Evolutionary conservation across 1,140 invertebrate species (phyloP), one percentile per base, ranked within the genome.

Genomic region (Scaptomyza graminum): DNA sequence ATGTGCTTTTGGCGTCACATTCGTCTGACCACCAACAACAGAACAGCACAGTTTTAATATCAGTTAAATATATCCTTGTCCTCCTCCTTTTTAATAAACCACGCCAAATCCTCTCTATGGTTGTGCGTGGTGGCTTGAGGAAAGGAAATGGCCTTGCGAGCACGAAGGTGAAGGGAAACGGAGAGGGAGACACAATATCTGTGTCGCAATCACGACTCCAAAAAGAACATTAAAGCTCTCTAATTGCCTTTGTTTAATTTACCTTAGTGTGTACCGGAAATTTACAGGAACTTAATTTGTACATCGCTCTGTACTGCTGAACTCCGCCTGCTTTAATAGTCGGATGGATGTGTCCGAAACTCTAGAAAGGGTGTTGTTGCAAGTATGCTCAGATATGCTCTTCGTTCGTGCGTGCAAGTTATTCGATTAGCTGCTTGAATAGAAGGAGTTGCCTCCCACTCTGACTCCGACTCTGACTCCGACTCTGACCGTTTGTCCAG

Each of bases 191-290:
- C 11, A 41, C 11, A 41, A 64, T 62, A 74, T 79, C 64, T 61
- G 34, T 46, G 55, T 41, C 56, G 22, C 46, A 68, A 74, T 71
- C 64, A 76, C 69, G 64, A 87, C 64, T 78, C 62, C 46, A 74
- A 34, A 70, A 66, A 22, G n/a, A n/a, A 76, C 65, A 76, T 76
- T 82, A 79, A 70, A 61, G 62, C 74, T 63, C 74, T 63, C 80
- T 89, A 89, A 89, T 88, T 88, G 79, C 84, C 79, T 72, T 84
- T 80, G 79, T 88, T 89, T 84, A 71, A 88, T 89, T 89, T 89
- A 84, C 84, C 79, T 88, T 75, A 66, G 52, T 72, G 64, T 82
- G 55, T 67, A 59, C 79, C 84, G 84, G 84, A 88, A 88, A 89
- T 88, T 80, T 74, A 56, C 84, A 88, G 84, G 84, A 89, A 88